Evolutionary conservation across 2,888 invertebrate species (phyloP).

Genomic region (Phytoseiulus persimilis): DNA sequence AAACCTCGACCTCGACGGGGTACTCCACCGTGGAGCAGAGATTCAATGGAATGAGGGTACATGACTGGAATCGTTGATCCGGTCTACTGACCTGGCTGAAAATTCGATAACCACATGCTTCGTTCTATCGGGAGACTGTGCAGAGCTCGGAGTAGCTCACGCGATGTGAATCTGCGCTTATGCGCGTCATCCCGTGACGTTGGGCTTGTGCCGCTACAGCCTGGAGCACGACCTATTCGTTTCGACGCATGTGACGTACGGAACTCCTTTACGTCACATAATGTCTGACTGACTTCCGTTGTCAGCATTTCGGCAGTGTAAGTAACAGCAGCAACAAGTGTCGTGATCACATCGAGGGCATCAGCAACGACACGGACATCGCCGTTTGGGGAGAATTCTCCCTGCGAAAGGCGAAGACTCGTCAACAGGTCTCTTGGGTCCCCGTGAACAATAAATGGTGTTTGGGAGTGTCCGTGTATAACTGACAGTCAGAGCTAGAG

Average conservation of each 20-base stretch:
- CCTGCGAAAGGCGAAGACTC: background rate
- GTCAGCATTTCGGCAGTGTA: background rate
- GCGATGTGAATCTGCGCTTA: background rate
- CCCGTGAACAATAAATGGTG: background rate
- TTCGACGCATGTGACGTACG: background rate
- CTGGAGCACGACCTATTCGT: background rate
- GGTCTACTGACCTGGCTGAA: constrained; percentile 5
- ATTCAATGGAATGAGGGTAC: background rate
- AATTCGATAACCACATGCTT: background rate
- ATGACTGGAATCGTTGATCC: background rate
- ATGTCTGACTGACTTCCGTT: background rate
- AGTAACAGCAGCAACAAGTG: background rate
- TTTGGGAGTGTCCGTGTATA: background rate
- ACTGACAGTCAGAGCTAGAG: background rate
- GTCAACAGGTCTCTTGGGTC: background rate
- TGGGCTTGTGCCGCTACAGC: background rate
- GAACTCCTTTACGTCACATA: background rate
- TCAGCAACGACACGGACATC: background rate
- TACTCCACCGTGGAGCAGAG: background rate
- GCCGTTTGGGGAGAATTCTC: too few species aligned
- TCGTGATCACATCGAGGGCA: background rate
- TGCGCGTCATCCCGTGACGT: background rate
- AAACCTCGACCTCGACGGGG: background rate
- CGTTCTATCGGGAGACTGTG: background rate
- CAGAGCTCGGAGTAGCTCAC: background rate